Evolutionary conservation across 1,140 invertebrate genomes (phyloP), one percentile per base, ranked within the genome.

Genomic region (Mya arenaria): DNA sequence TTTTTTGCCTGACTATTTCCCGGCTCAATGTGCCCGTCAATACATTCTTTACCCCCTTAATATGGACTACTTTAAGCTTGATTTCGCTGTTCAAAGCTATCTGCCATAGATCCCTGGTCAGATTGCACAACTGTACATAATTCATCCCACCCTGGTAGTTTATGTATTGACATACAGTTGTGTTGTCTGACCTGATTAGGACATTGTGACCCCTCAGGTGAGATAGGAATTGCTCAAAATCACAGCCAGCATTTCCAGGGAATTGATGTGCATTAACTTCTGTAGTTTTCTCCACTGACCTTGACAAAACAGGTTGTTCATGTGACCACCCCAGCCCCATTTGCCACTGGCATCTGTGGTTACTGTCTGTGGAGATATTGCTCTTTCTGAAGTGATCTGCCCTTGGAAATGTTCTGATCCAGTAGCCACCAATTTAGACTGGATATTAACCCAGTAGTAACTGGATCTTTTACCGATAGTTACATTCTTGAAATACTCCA

Each of bases 211-310:
- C 52, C 39, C 60, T 58, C 30, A 74, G 13, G 23, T 62, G 32
- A 6, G 56, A 34, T 5, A 58, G 32, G 36, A 74, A 74, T 2
- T 74, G 72, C 72, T 41, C 30, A 62, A 60, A 10, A 8, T 1
- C n/a, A 74, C 72, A n/a, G 72, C 72, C 36, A 37, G 36, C 56
- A 74, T 74, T 39, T 74, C 72, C 72, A 39, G 37, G 37, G 28
- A 62, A 62, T 58, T 74, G 25, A 74, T 74, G 37, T 74, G 72
- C 72, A 58, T 32, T 28, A 32, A 4, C 25, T 56, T 58, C 13
- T 73, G 28, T 15, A 6, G 15, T 3, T 28, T 55, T n/a, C 4
- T 56, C 71, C 71, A 73, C 28, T 56, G 48, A 36, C 71, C 71
- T 23, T 73, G 48, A 37, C 58, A 60, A 60, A 10, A 13, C 4